These are phyloP conservation scores for Candidula unifasciata DNA, from an alignment of 2,888 invertebrate genomes.

Conservation along the genomic window DNA sequence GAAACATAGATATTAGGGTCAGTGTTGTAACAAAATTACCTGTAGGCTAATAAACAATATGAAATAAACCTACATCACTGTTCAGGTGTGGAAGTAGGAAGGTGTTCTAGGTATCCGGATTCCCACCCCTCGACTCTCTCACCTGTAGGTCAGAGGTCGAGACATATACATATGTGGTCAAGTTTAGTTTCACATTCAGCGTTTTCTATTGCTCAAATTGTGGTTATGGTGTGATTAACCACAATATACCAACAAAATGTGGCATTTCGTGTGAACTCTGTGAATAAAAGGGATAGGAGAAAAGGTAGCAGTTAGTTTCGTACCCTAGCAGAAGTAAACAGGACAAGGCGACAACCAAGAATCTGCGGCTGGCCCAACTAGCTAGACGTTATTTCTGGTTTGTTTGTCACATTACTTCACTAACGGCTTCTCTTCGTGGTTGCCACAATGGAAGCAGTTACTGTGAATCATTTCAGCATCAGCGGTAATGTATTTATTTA, in stretches of 20 bases:
- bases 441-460: conserved; percentile 25
- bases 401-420: background rate
- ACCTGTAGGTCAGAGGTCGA: conserved; percentile 45
- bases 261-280: too few relatives aligned
- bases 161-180: background rate
- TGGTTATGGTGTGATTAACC: too few relatives aligned
- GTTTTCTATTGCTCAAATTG: too few relatives aligned
- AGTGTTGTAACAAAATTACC: background rate
- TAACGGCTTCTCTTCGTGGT: background rate
- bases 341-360: too few relatives aligned
- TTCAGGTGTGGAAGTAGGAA: background rate
- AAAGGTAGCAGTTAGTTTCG: too few relatives aligned
- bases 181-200: background rate
- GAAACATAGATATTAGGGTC: too few relatives aligned
- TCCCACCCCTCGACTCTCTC: conserved; percentile 29
- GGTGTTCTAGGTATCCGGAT: conserved; percentile 36
- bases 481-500: conserved; percentile 27
- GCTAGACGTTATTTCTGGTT: too few relatives aligned
- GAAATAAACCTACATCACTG: background rate
- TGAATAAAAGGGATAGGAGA: too few relatives aligned
- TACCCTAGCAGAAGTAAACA: too few relatives aligned
- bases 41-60: too few relatives aligned
- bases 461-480: conserved; percentile 25
- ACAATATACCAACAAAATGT: too few relatives aligned
- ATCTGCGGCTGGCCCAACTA: background rate